Evolutionary conservation across 1,140 invertebrate species (phyloP).

Genomic region (Chymomyza costata): DNA sequence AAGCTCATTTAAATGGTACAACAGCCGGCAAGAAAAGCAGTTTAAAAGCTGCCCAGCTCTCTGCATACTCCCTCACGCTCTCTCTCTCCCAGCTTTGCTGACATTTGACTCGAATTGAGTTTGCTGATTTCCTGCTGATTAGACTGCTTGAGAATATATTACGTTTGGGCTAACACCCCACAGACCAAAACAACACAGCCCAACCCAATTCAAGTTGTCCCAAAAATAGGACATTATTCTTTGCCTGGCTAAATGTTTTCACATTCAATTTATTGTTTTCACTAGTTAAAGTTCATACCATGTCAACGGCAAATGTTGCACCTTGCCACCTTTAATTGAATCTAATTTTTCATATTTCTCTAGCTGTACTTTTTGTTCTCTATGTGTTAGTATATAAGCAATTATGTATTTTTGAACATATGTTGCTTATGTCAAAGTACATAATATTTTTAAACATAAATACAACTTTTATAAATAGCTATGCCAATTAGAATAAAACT

Average conservation of each 20-base stretch:
- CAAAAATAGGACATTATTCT: conserved; percentile 4
- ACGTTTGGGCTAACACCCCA: no score
- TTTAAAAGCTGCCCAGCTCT: no score
- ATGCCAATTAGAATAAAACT: no score
- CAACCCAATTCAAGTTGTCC: conserved; percentile 2
- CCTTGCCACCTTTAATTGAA: conserved; percentile 54
- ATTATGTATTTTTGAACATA: no score
- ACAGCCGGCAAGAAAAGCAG: no score
- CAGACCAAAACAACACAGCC: no score
- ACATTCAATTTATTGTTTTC: conserved; percentile 24
- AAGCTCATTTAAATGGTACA: conserved; percentile 68
- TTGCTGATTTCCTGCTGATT: conserved; percentile 34
- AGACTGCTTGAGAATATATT: conserved; percentile 25
- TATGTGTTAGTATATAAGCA: no score
- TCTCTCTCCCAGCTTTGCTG: not conserved
- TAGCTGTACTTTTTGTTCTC: no score
- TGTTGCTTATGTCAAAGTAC: no score
- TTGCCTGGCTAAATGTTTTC: not conserved
- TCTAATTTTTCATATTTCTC: conserved; percentile 57
- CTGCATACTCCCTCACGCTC: not conserved
- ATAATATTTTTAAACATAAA: no score
- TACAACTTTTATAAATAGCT: no score
- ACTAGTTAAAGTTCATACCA: conserved; percentile 8
- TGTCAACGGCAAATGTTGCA: conserved; percentile 32
- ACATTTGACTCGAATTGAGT: conserved; percentile 13